phyloP scores from a whole-genome alignment of 2,113 vertebrate genomes.

The Trogon surrucura region DNA sequence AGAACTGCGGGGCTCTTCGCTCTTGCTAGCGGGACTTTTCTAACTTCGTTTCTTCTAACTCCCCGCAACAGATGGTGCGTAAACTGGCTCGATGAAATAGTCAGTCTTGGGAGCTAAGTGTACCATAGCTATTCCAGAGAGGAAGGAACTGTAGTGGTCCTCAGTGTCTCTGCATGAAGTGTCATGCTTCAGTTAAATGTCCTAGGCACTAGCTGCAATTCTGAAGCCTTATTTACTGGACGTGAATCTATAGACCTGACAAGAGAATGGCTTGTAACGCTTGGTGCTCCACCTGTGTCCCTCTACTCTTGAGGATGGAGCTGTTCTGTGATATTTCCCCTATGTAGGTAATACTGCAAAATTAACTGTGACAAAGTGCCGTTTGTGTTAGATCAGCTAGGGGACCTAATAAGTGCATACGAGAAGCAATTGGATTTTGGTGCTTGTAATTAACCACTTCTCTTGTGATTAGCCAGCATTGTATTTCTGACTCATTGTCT shows the following conservation, averaged over 20 bases:
- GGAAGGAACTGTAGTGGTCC: too few species aligned
- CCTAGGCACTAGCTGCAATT: neutral
- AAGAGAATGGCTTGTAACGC: neutral
- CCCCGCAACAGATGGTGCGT: rapidly evolving
- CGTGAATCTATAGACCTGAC: neutral
- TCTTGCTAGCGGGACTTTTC: neutral
- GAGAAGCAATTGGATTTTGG: neutral
- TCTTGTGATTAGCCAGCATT: neutral
- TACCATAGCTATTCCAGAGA: rapidly evolving
- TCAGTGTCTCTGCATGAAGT: neutral
- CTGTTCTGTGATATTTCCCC: too few species aligned
- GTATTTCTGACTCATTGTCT: neutral
- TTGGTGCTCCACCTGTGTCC: too few species aligned
- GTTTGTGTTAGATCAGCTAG: too few species aligned
- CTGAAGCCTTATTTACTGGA: neutral
- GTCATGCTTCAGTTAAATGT: rapidly evolving
- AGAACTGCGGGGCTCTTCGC: rapidly evolving
- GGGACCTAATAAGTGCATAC: rapidly evolving
- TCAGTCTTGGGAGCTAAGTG: rapidly evolving
- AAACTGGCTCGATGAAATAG: rapidly evolving
- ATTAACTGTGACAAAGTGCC: neutral
- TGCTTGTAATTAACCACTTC: neutral
- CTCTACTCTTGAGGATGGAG: neutral
- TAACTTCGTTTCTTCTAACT: neutral
- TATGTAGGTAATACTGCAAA: rapidly evolving